phyloP scores from a whole-genome alignment of 2,888 invertebrate genomes.

The Shargacucullia verbasci region DNA sequence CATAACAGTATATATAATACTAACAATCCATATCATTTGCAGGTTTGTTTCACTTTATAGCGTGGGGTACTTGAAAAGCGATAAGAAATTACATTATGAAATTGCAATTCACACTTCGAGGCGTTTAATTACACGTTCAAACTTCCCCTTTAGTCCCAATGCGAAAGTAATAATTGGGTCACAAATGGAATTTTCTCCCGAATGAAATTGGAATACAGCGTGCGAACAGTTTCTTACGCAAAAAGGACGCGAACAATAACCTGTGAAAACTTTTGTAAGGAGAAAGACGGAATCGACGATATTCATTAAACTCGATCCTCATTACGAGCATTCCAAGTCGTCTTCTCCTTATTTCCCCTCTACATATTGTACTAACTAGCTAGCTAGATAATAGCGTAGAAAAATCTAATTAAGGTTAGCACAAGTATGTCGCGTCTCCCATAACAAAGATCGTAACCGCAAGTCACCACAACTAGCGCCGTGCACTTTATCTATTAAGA shows the following conservation, averaged over 20 bases:
- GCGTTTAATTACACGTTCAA: slow-evolving; percentile 6
- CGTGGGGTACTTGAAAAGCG: too few relatives aligned
- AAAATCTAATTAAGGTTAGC: slow-evolving; percentile 56
- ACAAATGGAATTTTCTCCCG: slow-evolving; percentile 32
- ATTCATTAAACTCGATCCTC: slow-evolving; percentile 17
- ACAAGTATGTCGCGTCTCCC: slow-evolving; percentile 38
- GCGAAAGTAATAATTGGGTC: slow-evolving; percentile 39
- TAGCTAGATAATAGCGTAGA: slow-evolving; percentile 31
- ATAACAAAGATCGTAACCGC: slow-evolving; percentile 55
- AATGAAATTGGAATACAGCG: slow-evolving; percentile 22
- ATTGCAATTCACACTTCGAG: not conserved
- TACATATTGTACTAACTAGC: slow-evolving; percentile 34
- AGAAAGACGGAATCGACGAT: slow-evolving; percentile 17
- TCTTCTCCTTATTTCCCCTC: slow-evolving; percentile 8
- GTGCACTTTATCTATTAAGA: slow-evolving; percentile 85
- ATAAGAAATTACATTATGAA: slow-evolving; percentile 2
- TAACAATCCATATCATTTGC: too few relatives aligned
- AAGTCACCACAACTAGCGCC: slow-evolving; percentile 68
- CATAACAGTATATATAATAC: too few relatives aligned
- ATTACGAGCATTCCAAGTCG: slow-evolving; percentile 13
- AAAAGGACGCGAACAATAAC: slow-evolving; percentile 21
- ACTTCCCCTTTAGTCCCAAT: slow-evolving; percentile 33
- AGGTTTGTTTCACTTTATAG: too few relatives aligned
- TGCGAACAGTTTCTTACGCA: slow-evolving; percentile 33
- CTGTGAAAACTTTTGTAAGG: slow-evolving; percentile 18